phyloP scores from a whole-genome alignment of 2,888 invertebrate species.

The Sthenelais limicola region DNA sequence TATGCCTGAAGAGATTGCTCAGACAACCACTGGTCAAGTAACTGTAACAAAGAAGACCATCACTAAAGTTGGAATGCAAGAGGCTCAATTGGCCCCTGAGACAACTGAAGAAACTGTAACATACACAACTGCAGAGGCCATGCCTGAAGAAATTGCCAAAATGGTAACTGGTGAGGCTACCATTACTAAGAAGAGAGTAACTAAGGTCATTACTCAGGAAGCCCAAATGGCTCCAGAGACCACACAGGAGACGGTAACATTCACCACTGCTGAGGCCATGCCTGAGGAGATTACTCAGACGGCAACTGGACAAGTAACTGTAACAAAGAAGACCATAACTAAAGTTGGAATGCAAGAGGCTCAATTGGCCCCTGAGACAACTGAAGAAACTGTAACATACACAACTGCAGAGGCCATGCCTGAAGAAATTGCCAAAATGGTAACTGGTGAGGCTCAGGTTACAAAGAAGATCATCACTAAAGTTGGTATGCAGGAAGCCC shows the following conservation, averaged over 20 bases:
- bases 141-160: constrained; percentile 9
- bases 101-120: constrained; percentile 17
- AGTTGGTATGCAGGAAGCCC: background rate
- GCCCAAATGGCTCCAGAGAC: constrained; percentile 19
- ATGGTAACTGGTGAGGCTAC: constrained; percentile 7
- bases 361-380: constrained; percentile 27
- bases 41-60: constrained; percentile 8
- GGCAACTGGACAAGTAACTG: constrained; percentile 31
- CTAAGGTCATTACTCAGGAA: constrained; percentile 16
- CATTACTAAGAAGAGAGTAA: background rate
- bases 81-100: constrained; percentile 10
- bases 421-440: background rate
- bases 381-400: constrained; percentile 2
- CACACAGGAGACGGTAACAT: constrained; percentile 1
- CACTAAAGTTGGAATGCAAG: constrained; percentile 2
- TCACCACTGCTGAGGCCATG: constrained; percentile 2
- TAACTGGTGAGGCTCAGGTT: constrained; percentile 14
- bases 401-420: constrained; percentile 24
- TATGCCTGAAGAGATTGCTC: background rate
- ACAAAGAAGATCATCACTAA: constrained; percentile 8
- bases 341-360: constrained; percentile 18
- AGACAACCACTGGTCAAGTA: background rate
- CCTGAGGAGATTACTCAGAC: constrained; percentile 13
- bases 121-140: constrained; percentile 30
- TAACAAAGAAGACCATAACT: constrained; percentile 10